Percentiles rank a stretch among this genome's conserved stretches.
Conservation (phyloP, 2,797 vertebrate genomes). For the Sus cebifrons region DNA sequence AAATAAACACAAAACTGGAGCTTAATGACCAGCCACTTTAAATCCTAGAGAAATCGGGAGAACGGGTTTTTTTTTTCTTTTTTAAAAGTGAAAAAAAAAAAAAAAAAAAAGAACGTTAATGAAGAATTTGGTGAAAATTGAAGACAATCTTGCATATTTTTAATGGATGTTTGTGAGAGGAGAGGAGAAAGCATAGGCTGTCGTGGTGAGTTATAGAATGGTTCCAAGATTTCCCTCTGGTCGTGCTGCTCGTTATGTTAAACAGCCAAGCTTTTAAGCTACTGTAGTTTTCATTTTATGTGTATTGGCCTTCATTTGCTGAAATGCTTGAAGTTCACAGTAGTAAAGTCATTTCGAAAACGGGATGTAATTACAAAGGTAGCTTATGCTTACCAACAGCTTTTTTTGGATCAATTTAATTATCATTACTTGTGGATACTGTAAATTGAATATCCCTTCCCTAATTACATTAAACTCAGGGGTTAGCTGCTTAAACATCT, state of each 20-base stretch:
- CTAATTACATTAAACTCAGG: conserved; percentile 93
- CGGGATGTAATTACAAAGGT: conserved; percentile 93
- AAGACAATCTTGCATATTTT: conserved; percentile 79
- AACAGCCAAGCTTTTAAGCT: conserved; percentile 89
- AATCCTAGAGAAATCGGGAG: background rate
- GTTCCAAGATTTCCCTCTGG: conserved; percentile 84
- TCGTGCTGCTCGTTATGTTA: conserved; percentile 88
- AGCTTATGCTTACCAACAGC: conserved; percentile 93
- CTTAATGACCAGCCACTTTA: background rate
- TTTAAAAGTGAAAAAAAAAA: conserved; percentile 2
- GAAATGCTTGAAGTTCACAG: conserved; percentile 92
- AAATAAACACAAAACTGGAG: conserved; percentile 38
- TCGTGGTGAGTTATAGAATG: conserved; percentile 89
- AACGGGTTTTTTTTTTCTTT: conserved; percentile 39
- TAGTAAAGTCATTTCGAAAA: conserved; percentile 91
- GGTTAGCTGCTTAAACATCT: conserved; percentile 91
- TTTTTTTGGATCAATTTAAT: conserved; percentile 93
- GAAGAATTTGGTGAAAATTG: conserved; percentile 74
- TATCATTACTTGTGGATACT: conserved; percentile 94
- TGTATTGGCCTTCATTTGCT: conserved; percentile 93
- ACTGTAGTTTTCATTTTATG: conserved; percentile 90
- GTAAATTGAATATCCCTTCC: conserved; percentile 94
- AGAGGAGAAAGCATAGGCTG: conserved; percentile 87
- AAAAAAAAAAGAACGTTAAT: conserved; percentile 30
- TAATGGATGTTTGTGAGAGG: conserved; percentile 87